phyloP scores from a whole-genome alignment of 2,113 vertebrate genomes.

The Nettapus auritus region DNA sequence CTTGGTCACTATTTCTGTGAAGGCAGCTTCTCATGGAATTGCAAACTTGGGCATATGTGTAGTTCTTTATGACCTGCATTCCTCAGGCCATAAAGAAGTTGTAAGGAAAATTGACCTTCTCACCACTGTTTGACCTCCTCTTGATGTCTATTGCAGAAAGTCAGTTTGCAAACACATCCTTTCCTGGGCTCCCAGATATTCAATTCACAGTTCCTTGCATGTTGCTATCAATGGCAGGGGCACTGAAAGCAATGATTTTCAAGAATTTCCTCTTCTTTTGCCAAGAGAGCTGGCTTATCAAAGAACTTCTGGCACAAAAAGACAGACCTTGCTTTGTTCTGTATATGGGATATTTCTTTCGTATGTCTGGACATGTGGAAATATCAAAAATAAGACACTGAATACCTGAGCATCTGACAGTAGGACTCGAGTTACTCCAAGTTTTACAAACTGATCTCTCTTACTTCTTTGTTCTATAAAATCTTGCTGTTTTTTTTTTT shows the following conservation, averaged over 20 bases:
- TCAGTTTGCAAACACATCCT: neutral
- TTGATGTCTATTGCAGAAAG: neutral
- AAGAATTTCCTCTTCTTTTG: neutral
- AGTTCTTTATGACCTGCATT: neutral
- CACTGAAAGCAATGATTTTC: neutral
- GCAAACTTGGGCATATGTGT: neutral
- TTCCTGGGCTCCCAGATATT: neutral
- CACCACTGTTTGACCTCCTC: neutral
- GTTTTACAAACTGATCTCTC: neutral
- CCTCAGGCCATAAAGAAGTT: neutral
- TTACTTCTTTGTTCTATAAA: neutral
- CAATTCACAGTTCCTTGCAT: neutral
- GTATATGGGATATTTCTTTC: neutral
- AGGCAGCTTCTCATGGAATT: neutral
- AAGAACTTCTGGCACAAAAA: neutral
- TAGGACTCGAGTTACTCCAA: neutral
- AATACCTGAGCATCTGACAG: neutral
- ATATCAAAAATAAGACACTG: neutral
- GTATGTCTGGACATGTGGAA: neutral
- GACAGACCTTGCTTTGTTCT: neutral
- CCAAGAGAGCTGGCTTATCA: neutral
- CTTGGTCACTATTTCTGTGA: neutral
- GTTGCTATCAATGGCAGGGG: neutral
- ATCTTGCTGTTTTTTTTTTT: neutral
- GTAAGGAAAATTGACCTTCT: neutral